Base-by-base conservation (phyloP, 2,113 vertebrate species). In the Sula dactylatra region DNA sequence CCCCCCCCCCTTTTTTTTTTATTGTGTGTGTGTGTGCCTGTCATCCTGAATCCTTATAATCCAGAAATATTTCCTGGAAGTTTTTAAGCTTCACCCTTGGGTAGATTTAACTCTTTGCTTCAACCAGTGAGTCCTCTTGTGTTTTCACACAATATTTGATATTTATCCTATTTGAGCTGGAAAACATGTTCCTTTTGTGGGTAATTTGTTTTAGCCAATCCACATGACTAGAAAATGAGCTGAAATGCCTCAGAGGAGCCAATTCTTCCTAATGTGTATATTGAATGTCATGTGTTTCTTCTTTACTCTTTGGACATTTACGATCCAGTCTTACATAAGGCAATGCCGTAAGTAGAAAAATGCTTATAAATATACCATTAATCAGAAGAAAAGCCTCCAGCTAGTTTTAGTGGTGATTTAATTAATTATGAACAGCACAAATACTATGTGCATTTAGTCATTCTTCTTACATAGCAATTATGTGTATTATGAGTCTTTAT, bases 371-470 rank as follows among this genome's bases (percentile, higher is more conserved):
- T 58, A 66, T 96, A 40, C 49, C 54, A 69, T 87, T 93, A 82
- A 85, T 70, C 56, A 91, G 73, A 82, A 91, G 78, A 96, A 96
- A 96, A 96, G 90, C 93, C 95, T 94, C 78, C 66, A 94, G 92
- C 93, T 65, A 87, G 36, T 74, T 88, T 91, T 94, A 87, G 87
- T 81, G 81, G n/a, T 64, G 64, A 76, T 91, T 94, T 93, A 94
- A 96, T 96, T 96, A 95, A 87, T 96, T 89, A 92, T n/a, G 59
- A 91, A 40, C 54, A 22, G 17, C 56, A 69, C 52, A 94, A 96
- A 94, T 61, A 42, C 61, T 65, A 6, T 32, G 61, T 85, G 73
- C 49, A 11, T 84, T 94, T 72, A 93, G 61, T 79, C 73, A 76
- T 82, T 82, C 87, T 86, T 93, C 56, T 86, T 88, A 36, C 66